Percentiles rank a stretch among this genome's conserved stretches.
phyloP scores from a whole-genome alignment of 2,113 vertebrate species.

The Eulemur macaco region DNA sequence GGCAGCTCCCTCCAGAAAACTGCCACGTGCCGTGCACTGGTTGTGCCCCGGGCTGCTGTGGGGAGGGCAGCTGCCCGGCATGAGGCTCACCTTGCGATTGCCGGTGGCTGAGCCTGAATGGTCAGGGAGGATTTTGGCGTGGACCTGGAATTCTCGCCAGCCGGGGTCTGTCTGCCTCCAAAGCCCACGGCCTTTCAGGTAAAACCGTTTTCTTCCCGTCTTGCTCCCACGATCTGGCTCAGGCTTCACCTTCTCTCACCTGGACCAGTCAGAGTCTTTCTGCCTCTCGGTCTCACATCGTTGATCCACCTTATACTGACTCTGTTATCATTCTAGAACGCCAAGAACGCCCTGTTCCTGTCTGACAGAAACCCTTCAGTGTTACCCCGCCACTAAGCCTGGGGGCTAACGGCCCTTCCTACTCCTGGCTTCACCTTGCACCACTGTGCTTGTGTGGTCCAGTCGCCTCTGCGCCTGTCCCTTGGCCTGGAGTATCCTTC shows the following conservation, averaged over 20 bases:
- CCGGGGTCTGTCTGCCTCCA: background rate
- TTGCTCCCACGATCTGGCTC: background rate
- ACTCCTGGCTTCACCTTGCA: background rate
- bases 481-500: background rate
- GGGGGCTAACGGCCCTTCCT: background rate
- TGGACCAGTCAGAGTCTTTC: background rate
- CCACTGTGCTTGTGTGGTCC: background rate
- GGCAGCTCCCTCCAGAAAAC: background rate
- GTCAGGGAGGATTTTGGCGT: background rate
- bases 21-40: rapidly evolving
- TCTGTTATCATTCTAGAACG: background rate
- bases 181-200: background rate
- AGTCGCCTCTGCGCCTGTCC: rapidly evolving
- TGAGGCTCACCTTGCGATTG: background rate
- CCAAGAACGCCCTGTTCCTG: background rate
- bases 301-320: background rate
- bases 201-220: background rate
- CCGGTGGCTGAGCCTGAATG: background rate
- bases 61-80: background rate
- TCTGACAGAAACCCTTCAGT: background rate
- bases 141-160: background rate
- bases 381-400: too few species aligned
- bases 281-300: background rate
- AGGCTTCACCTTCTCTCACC: background rate
- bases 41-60: background rate